Evolutionary conservation across 2,888 invertebrate species (phyloP).

Genomic region (Zhuqinia jingwanae): DNA sequence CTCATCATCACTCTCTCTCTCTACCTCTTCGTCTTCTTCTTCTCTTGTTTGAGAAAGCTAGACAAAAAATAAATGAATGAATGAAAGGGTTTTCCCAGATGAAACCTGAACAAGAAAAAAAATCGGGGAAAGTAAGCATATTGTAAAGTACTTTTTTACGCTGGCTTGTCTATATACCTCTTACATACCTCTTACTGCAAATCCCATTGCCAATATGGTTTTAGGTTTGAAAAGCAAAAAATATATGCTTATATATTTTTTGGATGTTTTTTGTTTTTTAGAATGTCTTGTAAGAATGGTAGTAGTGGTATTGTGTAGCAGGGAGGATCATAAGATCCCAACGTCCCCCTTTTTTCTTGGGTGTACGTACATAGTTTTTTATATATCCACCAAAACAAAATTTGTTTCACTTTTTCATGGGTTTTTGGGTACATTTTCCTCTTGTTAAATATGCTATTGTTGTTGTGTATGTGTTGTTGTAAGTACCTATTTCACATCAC

Average conservation of each 20-base stretch:
- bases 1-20: constrained; percentile 33
- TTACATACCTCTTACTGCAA: not conserved
- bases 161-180: no score
- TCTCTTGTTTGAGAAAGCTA: not conserved
- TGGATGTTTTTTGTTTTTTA: no score
- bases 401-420: constrained; percentile 29
- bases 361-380: no score
- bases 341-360: constrained; percentile 31
- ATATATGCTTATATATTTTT: no score
- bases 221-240: no score
- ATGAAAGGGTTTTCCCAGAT: not conserved
- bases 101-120: constrained; percentile 25
- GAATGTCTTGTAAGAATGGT: no score
- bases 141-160: not conserved
- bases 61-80: no score
- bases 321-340: constrained; percentile 60
- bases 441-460: constrained; percentile 22
- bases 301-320: no score
- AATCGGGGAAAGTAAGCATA: constrained; percentile 4
- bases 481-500: no score
- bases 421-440: not conserved
- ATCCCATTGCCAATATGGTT: constrained; percentile 19
- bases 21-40: constrained; percentile 8
- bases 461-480: not conserved
- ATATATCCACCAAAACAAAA: not conserved